Percentiles rank a stretch among this genome's conserved stretches.
phyloP scores from a whole-genome alignment of 2,797 vertebrate genomes.

The Acipenser ruthenus region DNA sequence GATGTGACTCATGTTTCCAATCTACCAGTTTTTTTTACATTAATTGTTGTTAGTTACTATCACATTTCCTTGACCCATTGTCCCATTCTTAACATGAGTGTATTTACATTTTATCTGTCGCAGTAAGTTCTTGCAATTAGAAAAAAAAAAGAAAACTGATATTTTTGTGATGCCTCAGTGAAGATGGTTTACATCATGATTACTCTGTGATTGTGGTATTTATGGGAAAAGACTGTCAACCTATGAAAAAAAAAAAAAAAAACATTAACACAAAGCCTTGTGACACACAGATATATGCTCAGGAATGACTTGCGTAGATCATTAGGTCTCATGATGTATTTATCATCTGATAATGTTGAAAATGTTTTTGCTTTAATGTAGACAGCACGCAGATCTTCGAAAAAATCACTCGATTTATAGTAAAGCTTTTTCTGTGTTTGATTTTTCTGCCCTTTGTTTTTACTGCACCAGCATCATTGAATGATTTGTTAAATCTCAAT shows the following conservation, averaged over 20 bases:
- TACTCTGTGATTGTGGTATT: constrained; percentile 14
- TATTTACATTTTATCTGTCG: constrained; percentile 7
- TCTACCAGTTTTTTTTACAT: not conserved
- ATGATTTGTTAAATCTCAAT: too few relatives aligned
- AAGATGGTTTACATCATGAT: constrained; percentile 12
- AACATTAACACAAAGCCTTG: constrained; percentile 3
- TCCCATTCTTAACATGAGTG: not conserved
- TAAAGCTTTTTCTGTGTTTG: too few relatives aligned
- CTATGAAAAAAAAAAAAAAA: not conserved
- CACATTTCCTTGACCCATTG: not conserved
- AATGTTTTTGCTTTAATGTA: constrained; percentile 4
- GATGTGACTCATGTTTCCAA: not conserved
- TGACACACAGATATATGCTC: constrained; percentile 10
- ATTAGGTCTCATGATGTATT: constrained; percentile 14
- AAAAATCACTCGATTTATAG: not conserved
- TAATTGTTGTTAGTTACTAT: not conserved
- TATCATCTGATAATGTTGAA: not conserved
- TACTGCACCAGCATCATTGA: too few relatives aligned
- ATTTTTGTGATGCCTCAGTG: constrained; percentile 9
- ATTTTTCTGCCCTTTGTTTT: too few relatives aligned
- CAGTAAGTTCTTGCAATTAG: constrained; percentile 4
- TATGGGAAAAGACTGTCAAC: constrained; percentile 11
- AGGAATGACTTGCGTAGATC: constrained; percentile 6
- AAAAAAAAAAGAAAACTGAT: constrained; percentile 2
- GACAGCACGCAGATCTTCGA: constrained; percentile 6